Evolutionary conservation across 2,888 invertebrate genomes (phyloP), one percentile per base, ranked within the genome.

Genomic region (Perdita meconis): DNA sequence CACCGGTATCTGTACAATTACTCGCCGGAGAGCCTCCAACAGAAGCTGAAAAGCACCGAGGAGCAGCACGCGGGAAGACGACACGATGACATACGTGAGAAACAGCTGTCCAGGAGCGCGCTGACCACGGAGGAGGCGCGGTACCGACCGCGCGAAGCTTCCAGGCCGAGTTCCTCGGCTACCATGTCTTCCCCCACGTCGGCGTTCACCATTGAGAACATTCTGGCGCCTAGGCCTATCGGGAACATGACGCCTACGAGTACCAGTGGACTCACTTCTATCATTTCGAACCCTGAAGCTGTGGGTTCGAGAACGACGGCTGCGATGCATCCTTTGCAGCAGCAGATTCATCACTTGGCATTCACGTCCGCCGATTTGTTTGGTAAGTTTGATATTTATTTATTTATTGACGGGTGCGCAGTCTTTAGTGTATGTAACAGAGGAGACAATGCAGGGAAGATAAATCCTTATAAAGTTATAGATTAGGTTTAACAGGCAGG

Each of bases 121-220:
- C 74, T 83, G 47, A 86, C 82, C 65, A 74, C 84, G 3, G 87
- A 87, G 26, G 88, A 89, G 38, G 57, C 67, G 63, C 86, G 85
- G 74, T 87, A 84, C 76, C 85, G 87, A 13, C 67, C 74, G 0
- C 69, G 87, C 8, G 86, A 86, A 19, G 61, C 72, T 1, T 82
- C 88, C 1, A 81, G 92, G 86, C 93, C 91, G 26, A 87, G 85
- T 88, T 93, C 93, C 13, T 89, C 90, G 34, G 84, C 87, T 88
- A 93, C 93, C 88, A 93, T 87, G 93, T 93, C 93, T 91, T 93
- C 95, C 88, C 93, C 94, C 0, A 93, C 94, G 24, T 95, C 95
- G 4, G 94, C 97, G 78, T 97, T 97, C 92, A 97, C 97, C 87
- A 97, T 97, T 89, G 97, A 97, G 93, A 97, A 97, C 93, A 97